Evolutionary conservation across 2,888 invertebrate genomes (phyloP), one percentile per base, ranked within the genome.

Genomic region (Asteroscopus sphinx): DNA sequence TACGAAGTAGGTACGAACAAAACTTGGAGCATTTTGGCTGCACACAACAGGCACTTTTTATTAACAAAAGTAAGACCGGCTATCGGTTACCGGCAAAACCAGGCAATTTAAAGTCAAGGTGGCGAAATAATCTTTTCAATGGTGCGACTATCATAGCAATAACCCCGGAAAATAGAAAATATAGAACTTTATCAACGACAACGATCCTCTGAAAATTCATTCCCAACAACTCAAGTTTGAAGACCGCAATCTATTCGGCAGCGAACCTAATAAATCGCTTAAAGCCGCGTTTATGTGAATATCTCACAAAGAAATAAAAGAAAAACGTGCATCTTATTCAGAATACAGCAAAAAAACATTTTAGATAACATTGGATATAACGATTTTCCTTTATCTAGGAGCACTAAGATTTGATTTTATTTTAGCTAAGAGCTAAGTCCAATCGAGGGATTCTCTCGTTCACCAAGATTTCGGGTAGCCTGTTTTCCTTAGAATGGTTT

Each of bases 341-440:
- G 30, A 33, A 49, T 41, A 64, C 15, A 47, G n/a, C 6, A 40
- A 13, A 40, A 13, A 8, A 45, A 45, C 4, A 33, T 44, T 56
- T 47, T n/a, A 13, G 1, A 28, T 40, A 46, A 6, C n/a, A 26
- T 12, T 32, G 32, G 26, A 48, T 47, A 32, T 48, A 65, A 40
- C 30, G 41, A 28, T 41, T 48, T 65, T 28, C 47, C 47, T 67
- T 67, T 59, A 59, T 73, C 52, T 46, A 33, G 35, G 11, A 68
- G 32, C 30, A 17, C 37, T 52, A 40, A 33, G 25, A 52, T 67
- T 72, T 73, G 25, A 52, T 67, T 72, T 73, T 67, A 73, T 56
- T 60, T 54, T 12, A 37, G 15, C 9, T 48, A n/a, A n/a, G n/a
- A n/a, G n/a, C 15, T 68, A 49, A 46, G 48, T 52, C 36, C 9